Evolutionary conservation across 1,140 invertebrate genomes (phyloP), one percentile per base, ranked within the genome.

Genomic region (Ctenoplectra terminalis): DNA sequence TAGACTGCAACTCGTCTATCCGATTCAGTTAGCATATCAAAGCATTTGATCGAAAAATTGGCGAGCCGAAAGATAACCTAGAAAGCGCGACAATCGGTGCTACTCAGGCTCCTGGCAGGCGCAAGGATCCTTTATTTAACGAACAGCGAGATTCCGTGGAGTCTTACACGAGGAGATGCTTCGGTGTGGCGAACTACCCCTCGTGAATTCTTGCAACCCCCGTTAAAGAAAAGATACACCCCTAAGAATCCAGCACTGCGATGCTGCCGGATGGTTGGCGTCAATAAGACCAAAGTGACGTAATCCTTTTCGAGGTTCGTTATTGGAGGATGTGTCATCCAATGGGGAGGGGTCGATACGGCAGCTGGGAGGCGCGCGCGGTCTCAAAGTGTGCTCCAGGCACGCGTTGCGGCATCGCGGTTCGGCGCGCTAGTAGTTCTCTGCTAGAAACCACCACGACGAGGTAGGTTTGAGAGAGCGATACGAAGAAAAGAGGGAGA

Each of bases 281-380:
- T 93, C 92, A 90, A 93, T 93, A 93, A 90, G 90, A 90, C 87
- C 79, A 76, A 82, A 88, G 88, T 93, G 93, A 93, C 93, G 93
- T 90, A 93, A 93, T 90, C 86, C 89, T 82, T 85, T 85, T 83
- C 84, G 83, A 87, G 91, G 86, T 87, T 87, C 87, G 90, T 90
- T 89, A 93, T 93, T 92, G 93, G 93, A 91, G 91, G 91, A 93
- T 89, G 90, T 89, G 90, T 91, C 90, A 91, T 91, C 90, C 89
- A 91, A 90, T 92, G 87, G 90, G 86, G 86, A 91, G 87, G 89
- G 92, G 92, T 92, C 91, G 91, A 92, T 93, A 92, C 85, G 87
- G 90, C 87, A 89, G 79, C 79, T 81, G 79, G 79, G 79, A 75
- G 77, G 76, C 82, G 77, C 70, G 64, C 74, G 73, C 81, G 50